A percentile compares a stretch with the other conserved stretches of the same genome.
These are phyloP conservation scores for Hirtodrosophila confusa DNA, from an alignment of 2,888 invertebrate genomes.

Conservation along the genomic window DNA sequence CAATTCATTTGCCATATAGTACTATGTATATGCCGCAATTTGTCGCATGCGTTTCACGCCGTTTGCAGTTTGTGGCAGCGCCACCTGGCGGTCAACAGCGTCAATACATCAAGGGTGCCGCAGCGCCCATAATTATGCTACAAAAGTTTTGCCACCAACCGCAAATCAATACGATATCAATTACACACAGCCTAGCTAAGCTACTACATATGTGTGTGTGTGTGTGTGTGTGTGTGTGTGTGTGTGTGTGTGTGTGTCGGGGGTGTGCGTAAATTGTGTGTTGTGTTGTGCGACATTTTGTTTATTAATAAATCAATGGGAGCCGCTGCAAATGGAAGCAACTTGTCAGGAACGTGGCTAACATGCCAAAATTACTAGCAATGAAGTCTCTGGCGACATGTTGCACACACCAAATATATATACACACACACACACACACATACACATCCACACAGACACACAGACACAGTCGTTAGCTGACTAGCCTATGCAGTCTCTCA, in stretches of 20 bases:
- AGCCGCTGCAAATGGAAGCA: conserved; percentile 49
- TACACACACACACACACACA: not conserved
- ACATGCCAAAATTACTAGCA: conserved; percentile 53
- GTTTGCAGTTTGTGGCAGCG: not conserved
- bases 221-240: conserved; percentile 3
- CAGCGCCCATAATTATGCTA: conserved; percentile 16
- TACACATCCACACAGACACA: not conserved
- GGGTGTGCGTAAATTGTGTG: not conserved
- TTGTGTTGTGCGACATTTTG: conserved; percentile 42
- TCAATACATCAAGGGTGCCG: too few species aligned
- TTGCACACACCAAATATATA: conserved; percentile 31
- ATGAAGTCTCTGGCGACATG: conserved; percentile 49
- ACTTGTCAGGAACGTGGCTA: conserved; percentile 60
- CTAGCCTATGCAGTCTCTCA: conserved; percentile 21
- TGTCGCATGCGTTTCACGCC: not conserved
- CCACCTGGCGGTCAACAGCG: conserved; percentile 23
- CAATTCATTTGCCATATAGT: conserved; percentile 1
- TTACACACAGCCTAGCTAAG: conserved; percentile 35
- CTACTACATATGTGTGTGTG: not conserved
- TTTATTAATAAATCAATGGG: conserved; percentile 69
- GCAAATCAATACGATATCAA: conserved; percentile 63
- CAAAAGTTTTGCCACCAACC: conserved; percentile 9
- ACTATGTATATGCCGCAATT: too few species aligned
- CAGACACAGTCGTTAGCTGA: conserved; percentile 5
- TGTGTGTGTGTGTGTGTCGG: not conserved